Base-by-base conservation (phyloP, 2,888 invertebrate genomes). In the Cephus spinipes region DNA sequence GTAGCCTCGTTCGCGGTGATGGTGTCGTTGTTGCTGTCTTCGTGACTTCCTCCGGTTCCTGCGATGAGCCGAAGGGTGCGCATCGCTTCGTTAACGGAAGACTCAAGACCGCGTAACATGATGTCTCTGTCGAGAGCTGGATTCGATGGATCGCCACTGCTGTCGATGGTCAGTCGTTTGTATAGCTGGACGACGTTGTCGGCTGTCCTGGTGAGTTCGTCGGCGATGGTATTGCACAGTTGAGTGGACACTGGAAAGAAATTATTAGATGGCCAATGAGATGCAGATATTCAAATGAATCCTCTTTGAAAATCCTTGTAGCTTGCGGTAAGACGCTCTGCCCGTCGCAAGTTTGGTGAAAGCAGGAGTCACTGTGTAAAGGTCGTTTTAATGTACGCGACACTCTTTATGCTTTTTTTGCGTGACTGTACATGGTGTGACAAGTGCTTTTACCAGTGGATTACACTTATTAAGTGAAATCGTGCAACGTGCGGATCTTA, bases 151-250 rank as follows among this genome's bases (percentile, higher is more conserved):
- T 91, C 91, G 55, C 91, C 89, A 31, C 90, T 89, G 75, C 93
- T 93, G 83, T 94, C 94, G 80, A 92, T 87, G 12, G 94, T 92
- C 79, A 96, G 90, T 77, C 94, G 93, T 79, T 95, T 93, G 91
- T 95, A 95, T 75, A 96, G 92, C 89, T 95, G 94, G 3, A 95
- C 95, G 71, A 96, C 95, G 86, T 95, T 95, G 83, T 94, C 94
- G 4, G 96, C 95, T 0, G 95, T 94, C 83, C 93, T 93, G 12
- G 94, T 95, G 80, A 95, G 90, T 88, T 94, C 94, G 81, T 93
- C 93, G 76, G 94, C 94, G 81, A 94, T 93, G 87, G 94, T 94
- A 84, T 93, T 92, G 87, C 94, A 94, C 81, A 94, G 91, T 90
- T 94, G 94, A 79, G 93, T 93, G 78, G 94, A 94, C 78, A 94